Evolutionary conservation across 2,113 vertebrate species (phyloP).

Genomic region (Melanotaenia duboulayi): DNA sequence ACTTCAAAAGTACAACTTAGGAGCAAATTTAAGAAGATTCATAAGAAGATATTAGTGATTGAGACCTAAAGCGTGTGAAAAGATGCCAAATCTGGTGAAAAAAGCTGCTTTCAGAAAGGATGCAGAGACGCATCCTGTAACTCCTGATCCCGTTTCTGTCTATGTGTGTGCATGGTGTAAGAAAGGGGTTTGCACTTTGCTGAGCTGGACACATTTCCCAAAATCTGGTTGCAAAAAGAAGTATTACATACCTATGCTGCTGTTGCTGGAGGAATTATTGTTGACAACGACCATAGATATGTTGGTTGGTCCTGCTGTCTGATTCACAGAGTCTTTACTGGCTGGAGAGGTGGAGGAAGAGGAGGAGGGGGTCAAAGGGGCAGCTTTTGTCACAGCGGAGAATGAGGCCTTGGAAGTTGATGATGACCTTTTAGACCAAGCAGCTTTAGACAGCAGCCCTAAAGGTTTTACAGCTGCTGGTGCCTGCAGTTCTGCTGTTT

Average conservation of each 20-base stretch:
- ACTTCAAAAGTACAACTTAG: no score
- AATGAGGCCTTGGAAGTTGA: conserved; percentile 59
- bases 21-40: no score
- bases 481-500: conserved; percentile 73
- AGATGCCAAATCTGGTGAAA: no score
- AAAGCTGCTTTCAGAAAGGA: no score
- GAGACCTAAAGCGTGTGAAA: no score
- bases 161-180: no score
- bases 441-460: conserved; percentile 76
- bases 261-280: conserved; percentile 72
- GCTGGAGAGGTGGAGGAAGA: conserved; percentile 64
- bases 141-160: no score
- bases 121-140: no score
- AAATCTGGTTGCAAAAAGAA: no score
- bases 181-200: no score
- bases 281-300: conserved; percentile 61
- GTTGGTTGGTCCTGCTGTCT: conserved; percentile 69
- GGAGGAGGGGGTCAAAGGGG: conserved; percentile 41
- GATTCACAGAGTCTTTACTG: conserved; percentile 75
- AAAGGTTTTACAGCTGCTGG: conserved; percentile 58
- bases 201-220: no score
- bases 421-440: conserved; percentile 67
- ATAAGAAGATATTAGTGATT: no score
- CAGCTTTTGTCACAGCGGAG: conserved; percentile 56
- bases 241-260: conserved; percentile 84